Percentiles rank a stretch among this genome's conserved stretches.
Conservation (phyloP, 2,888 invertebrate genomes). For the Minunthozetes semirufus region DNA sequence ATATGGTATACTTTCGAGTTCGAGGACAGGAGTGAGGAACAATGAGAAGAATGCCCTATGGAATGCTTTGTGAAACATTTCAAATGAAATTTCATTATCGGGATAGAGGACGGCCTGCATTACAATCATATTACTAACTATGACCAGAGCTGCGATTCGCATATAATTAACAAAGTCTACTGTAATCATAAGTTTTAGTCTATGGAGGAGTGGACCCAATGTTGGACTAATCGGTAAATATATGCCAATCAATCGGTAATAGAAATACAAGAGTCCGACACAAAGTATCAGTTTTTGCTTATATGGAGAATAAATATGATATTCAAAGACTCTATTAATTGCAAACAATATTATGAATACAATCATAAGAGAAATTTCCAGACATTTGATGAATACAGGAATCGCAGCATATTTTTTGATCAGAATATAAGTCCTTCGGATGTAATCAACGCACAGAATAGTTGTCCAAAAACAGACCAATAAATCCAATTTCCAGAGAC, state of each 20-base stretch:
- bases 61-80: slow-evolving; percentile 46
- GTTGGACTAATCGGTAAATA: slow-evolving; percentile 51
- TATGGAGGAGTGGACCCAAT: slow-evolving; percentile 51
- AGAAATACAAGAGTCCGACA: slow-evolving; percentile 51
- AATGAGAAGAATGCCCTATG: slow-evolving; percentile 50
- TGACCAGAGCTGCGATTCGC: slow-evolving; percentile 47
- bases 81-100: slow-evolving; percentile 46
- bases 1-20: slow-evolving; percentile 43
- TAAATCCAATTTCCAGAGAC: slow-evolving; percentile 46
- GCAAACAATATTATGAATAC: slow-evolving; percentile 45
- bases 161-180: slow-evolving; percentile 48
- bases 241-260: slow-evolving; percentile 50
- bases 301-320: slow-evolving; percentile 44
- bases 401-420: slow-evolving; percentile 44
- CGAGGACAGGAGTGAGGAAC: slow-evolving; percentile 49
- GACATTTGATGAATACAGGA: slow-evolving; percentile 42
- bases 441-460: slow-evolving; percentile 38
- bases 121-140: slow-evolving; percentile 45
- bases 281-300: slow-evolving; percentile 47
- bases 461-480: slow-evolving; percentile 45
- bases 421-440: slow-evolving; percentile 38
- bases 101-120: slow-evolving; percentile 51
- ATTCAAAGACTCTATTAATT: slow-evolving; percentile 45
- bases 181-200: slow-evolving; percentile 49
- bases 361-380: slow-evolving; percentile 44